Evolutionary conservation across 1,140 invertebrate genomes (phyloP).

Genomic region (Trachelipus rathkii): DNA sequence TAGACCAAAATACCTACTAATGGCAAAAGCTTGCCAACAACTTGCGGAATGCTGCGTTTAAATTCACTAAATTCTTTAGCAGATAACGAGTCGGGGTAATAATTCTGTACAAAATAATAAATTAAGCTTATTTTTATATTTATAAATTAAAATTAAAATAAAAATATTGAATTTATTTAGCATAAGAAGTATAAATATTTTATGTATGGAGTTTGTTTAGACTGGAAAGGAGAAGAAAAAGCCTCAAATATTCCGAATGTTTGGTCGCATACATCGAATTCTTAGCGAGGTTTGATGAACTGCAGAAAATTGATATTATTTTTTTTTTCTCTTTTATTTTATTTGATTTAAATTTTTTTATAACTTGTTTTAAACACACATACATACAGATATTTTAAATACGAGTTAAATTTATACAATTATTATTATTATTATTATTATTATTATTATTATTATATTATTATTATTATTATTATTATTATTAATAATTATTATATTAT

Average conservation of each 20-base stretch:
- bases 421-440: too few species aligned
- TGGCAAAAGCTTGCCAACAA: not conserved
- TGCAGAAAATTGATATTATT: not conserved
- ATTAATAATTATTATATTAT: too few species aligned
- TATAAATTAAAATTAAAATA: not conserved
- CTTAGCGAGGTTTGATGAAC: not conserved
- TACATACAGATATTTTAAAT: too few species aligned
- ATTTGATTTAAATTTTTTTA: too few species aligned
- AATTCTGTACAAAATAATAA: too few species aligned
- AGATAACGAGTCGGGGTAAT: not conserved
- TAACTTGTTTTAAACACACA: too few species aligned
- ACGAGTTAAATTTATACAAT: too few species aligned
- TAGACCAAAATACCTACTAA: not conserved
- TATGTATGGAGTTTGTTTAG: not conserved
- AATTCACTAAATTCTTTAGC: not conserved
- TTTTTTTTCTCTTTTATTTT: too few species aligned
- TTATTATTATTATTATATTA: too few species aligned
- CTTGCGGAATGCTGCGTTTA: not conserved
- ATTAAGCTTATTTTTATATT: too few species aligned
- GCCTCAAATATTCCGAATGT: not conserved
- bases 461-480: too few species aligned
- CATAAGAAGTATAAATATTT: not conserved
- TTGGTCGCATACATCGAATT: not conserved
- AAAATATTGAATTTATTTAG: not conserved
- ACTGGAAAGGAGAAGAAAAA: not conserved